Conservation (phyloP, 2,888 invertebrate genomes). For the Morpho achilles region DNA sequence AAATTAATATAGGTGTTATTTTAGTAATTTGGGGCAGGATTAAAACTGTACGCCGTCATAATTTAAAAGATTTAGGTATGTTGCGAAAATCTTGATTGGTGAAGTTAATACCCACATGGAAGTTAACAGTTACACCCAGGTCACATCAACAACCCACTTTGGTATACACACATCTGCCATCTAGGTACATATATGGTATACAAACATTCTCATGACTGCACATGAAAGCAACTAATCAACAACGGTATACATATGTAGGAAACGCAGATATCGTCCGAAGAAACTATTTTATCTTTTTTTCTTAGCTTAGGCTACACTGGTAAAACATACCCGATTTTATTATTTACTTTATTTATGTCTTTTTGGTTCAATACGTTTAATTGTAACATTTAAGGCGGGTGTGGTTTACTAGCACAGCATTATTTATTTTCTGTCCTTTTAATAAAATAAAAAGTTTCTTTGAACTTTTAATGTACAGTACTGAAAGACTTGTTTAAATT, state of each 20-base stretch:
- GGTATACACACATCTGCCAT: conserved; percentile 47
- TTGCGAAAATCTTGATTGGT: conserved; percentile 62
- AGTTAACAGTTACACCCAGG: conserved; percentile 69
- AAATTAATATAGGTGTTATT: conserved; percentile 7
- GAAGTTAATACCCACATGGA: conserved; percentile 42
- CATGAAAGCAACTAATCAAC: conserved; percentile 43
- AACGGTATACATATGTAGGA: conserved; percentile 37
- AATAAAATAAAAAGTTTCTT: conserved; percentile 30
- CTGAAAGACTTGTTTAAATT: too few relatives aligned
- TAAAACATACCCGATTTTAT: conserved; percentile 53
- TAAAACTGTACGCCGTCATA: not conserved
- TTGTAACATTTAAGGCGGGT: conserved; percentile 33
- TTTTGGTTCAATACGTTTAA: conserved; percentile 7
- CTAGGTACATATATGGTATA: conserved; percentile 42
- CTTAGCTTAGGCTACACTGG: conserved; percentile 74
- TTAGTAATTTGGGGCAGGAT: conserved; percentile 5
- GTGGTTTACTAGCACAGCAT: conserved; percentile 74
- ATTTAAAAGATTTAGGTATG: conserved; percentile 26
- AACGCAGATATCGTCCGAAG: conserved; percentile 41
- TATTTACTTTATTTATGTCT: conserved; percentile 20
- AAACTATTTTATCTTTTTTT: conserved; percentile 59
- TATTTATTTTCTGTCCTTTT: conserved; percentile 59
- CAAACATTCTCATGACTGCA: conserved; percentile 49
- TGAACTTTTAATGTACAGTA: too few relatives aligned
- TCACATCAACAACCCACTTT: conserved; percentile 69